A percentile compares a stretch with the other conserved stretches of the same genome.
These are phyloP conservation scores for Falcaria lacertinaria DNA, from an alignment of 2,888 invertebrate species.

Conservation along the genomic window DNA sequence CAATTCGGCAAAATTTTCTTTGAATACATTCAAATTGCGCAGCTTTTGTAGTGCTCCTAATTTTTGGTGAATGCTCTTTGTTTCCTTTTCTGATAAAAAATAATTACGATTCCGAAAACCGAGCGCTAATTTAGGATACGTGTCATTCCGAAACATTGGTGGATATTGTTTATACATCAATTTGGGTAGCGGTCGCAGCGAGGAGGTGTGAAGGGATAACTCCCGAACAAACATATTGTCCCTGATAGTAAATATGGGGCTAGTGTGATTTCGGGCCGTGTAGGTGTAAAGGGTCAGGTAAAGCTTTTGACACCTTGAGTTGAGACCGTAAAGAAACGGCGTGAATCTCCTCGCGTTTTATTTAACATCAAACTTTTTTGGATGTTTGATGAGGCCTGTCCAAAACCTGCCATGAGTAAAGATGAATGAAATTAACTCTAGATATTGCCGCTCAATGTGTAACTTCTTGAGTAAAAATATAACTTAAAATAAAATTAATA, in stretches of 20 bases:
- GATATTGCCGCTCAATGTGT: conserved; percentile 12
- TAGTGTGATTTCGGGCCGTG: conserved; percentile 45
- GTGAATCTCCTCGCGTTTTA: conserved; percentile 70
- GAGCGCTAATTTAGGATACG: conserved; percentile 28
- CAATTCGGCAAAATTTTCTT: conserved; percentile 1
- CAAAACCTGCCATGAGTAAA: conserved; percentile 39
- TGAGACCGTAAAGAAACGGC: conserved; percentile 48
- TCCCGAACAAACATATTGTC: conserved; percentile 66
- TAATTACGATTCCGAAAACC: conserved; percentile 15
- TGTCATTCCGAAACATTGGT: conserved; percentile 49
- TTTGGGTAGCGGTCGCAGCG: conserved; percentile 62
- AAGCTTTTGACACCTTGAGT: conserved; percentile 76
- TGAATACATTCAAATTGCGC: neutral
- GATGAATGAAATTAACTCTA: conserved; percentile 38
- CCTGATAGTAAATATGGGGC: conserved; percentile 60
- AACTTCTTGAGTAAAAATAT: no score
- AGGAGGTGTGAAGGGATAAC: conserved; percentile 73
- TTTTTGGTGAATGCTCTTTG: conserved; percentile 13
- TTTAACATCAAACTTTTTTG: conserved; percentile 66
- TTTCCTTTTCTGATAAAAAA: conserved; percentile 7
- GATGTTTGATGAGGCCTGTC: conserved; percentile 49
- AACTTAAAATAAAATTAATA: no score
- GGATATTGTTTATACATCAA: conserved; percentile 57
- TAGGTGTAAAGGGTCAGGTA: conserved; percentile 74
- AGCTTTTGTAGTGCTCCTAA: neutral